Evolutionary conservation across 2,888 invertebrate genomes (phyloP).

Genomic region (Mantis religiosa): DNA sequence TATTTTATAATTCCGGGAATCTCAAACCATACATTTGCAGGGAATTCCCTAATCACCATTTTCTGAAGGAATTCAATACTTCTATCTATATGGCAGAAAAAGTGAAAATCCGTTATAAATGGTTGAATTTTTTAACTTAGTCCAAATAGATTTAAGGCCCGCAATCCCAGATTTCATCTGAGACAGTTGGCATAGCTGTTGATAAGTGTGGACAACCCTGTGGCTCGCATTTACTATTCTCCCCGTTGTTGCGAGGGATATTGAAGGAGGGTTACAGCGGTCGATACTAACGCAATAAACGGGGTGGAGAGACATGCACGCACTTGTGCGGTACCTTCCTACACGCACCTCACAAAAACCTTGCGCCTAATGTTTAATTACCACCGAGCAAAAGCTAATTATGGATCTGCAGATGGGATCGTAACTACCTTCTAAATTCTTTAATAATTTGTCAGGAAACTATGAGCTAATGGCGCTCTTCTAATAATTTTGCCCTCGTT

Average conservation of each 20-base stretch:
- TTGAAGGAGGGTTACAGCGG: neutral
- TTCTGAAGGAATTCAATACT: no score
- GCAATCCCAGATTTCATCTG: no score
- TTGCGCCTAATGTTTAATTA: neutral
- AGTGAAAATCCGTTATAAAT: no score
- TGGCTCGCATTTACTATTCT: constrained; percentile 12
- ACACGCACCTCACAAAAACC: neutral
- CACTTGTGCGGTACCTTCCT: neutral
- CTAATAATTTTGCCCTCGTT: neutral
- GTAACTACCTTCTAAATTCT: no score
- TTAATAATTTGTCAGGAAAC: no score
- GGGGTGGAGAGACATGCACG: neutral
- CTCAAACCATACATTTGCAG: no score
- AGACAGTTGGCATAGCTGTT: no score
- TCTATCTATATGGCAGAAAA: no score
- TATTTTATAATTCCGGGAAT: no score
- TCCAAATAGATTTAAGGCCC: no score
- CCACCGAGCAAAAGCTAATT: neutral
- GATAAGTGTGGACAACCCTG: neutral
- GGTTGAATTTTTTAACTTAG: no score
- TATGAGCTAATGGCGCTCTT: neutral
- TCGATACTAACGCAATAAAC: constrained; percentile 19
- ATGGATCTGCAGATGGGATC: neutral
- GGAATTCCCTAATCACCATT: no score
- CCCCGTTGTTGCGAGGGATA: neutral